Conservation (phyloP, 2,797 vertebrate species). For the Cirrhinus molitorella region DNA sequence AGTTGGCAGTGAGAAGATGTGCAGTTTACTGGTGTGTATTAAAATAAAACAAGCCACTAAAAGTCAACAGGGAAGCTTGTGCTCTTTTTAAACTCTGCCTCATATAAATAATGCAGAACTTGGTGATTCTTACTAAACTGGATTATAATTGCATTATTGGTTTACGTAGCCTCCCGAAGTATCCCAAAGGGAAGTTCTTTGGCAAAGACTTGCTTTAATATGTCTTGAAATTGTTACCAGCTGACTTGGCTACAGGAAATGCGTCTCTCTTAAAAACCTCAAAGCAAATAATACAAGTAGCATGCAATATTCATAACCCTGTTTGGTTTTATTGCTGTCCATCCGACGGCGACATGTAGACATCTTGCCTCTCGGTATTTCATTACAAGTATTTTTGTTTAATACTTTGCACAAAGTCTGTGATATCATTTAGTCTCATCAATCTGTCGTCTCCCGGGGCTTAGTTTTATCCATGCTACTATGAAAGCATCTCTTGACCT, state of each 20-base stretch:
- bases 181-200: slow-evolving; percentile 77
- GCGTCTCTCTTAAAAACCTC: slow-evolving; percentile 76
- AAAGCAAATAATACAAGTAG: slow-evolving; percentile 79
- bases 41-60: slow-evolving; percentile 62
- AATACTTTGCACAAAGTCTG: slow-evolving; percentile 62
- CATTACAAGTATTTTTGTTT: slow-evolving; percentile 66
- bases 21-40: slow-evolving; percentile 44
- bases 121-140: slow-evolving; percentile 70
- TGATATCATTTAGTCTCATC: slow-evolving; percentile 65
- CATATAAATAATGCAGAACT: slow-evolving; percentile 69
- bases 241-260: slow-evolving; percentile 80
- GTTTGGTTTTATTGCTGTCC: slow-evolving; percentile 65
- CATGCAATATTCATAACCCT: slow-evolving; percentile 72
- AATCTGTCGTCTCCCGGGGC: slow-evolving; percentile 61
- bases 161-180: slow-evolving; percentile 79
- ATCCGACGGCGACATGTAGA: slow-evolving; percentile 66
- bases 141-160: slow-evolving; percentile 79
- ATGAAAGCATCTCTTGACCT: slow-evolving; percentile 70
- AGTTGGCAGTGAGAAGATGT: slow-evolving; percentile 45
- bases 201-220: slow-evolving; percentile 80
- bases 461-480: slow-evolving; percentile 59
- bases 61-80: slow-evolving; percentile 54
- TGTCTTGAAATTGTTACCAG: slow-evolving; percentile 83
- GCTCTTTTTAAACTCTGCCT: slow-evolving; percentile 62
- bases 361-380: slow-evolving; percentile 69